Conservation (phyloP, 2,888 invertebrate species). For the Phyto melanocephala region DNA sequence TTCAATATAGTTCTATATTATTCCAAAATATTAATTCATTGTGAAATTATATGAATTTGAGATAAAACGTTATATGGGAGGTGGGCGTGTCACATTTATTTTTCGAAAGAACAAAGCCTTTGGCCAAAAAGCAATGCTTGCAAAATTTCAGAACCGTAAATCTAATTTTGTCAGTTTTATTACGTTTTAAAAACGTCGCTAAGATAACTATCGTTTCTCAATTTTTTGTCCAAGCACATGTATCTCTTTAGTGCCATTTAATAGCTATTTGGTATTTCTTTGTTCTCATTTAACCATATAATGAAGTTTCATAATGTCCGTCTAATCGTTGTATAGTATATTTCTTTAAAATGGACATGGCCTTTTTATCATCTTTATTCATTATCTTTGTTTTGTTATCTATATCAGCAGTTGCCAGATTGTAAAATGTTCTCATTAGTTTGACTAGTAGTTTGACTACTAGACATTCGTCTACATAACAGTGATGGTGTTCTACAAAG, state of each 20-base stretch:
- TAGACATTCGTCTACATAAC: slow-evolving; percentile 4
- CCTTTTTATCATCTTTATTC: slow-evolving; percentile 17
- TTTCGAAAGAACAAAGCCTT: no score
- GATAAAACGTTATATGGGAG: no score
- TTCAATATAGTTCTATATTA: no score
- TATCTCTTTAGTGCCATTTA: slow-evolving; percentile 13
- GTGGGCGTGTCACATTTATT: no score
- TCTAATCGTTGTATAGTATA: slow-evolving; percentile 11
- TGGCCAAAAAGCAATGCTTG: no score
- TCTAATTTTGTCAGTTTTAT: no score
- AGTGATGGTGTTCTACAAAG: slow-evolving; percentile 26
- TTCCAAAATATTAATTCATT: no score
- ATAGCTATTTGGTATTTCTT: slow-evolving; percentile 13
- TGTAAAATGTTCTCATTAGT: slow-evolving; percentile 14
- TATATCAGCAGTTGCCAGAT: background rate
- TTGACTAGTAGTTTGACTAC: background rate
- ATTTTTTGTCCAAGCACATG: slow-evolving; percentile 1
- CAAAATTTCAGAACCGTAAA: no score
- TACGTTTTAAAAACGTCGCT: no score
- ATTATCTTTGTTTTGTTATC: background rate
- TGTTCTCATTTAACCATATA: background rate
- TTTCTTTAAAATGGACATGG: background rate
- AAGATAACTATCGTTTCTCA: slow-evolving; percentile 1
- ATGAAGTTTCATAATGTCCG: slow-evolving; percentile 21
- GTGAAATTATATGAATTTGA: no score